These are phyloP conservation scores for Magallana gigas DNA, from an alignment of 1,140 invertebrate species.

Conservation along the genomic window DNA sequence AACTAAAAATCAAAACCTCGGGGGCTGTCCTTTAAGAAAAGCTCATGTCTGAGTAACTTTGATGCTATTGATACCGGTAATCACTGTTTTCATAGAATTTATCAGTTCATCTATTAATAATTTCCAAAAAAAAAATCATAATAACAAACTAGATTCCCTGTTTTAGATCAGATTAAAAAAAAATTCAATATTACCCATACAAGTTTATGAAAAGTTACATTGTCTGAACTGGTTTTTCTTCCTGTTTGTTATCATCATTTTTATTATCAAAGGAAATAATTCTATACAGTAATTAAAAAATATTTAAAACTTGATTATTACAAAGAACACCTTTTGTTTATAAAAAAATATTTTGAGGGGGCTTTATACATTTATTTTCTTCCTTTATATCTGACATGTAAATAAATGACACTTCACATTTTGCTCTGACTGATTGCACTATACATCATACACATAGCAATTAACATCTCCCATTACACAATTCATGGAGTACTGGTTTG, in stretches of 20 bases:
- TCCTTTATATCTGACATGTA: slow-evolving; percentile 69
- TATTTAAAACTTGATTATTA: too few species aligned
- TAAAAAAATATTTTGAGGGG: too few species aligned
- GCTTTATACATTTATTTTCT: background rate
- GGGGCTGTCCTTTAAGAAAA: slow-evolving; percentile 30
- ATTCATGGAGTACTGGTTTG: slow-evolving; percentile 66
- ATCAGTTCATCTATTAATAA: too few species aligned
- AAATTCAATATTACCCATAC: slow-evolving; percentile 9
- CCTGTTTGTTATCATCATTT: too few species aligned
- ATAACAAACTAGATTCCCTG: too few species aligned
- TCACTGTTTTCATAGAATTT: too few species aligned
- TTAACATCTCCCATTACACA: slow-evolving; percentile 75
- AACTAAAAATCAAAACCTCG: slow-evolving; percentile 21
- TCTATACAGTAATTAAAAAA: too few species aligned
- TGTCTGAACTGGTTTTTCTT: slow-evolving; percentile 17
- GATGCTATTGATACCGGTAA: too few species aligned
- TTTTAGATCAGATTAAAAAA: background rate
- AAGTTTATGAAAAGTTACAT: slow-evolving; percentile 34
- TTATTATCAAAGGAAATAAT: too few species aligned
- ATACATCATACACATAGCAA: slow-evolving; percentile 74
- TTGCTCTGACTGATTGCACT: slow-evolving; percentile 72
- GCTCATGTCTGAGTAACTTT: too few species aligned
- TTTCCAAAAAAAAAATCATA: too few species aligned
- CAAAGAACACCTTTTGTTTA: too few species aligned
- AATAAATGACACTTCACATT: slow-evolving; percentile 76